Evolutionary conservation across 37 sponge, comb jelly and placozoan genomes (phyloP).

Genomic region (Lycopodina hypogea): DNA sequence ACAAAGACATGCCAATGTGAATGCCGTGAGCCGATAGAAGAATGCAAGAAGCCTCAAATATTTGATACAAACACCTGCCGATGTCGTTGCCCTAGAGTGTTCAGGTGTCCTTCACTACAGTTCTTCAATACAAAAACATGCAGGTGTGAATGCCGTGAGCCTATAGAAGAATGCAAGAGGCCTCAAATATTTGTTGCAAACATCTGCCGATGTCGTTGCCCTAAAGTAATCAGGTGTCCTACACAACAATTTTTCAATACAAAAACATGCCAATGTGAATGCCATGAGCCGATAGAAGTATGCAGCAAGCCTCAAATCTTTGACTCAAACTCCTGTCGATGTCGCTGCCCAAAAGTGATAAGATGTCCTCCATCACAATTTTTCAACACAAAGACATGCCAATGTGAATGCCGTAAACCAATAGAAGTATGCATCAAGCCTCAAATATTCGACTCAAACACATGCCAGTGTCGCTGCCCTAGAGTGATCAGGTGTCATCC

Average conservation of each 20-base stretch:
- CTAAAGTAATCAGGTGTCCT: background rate
- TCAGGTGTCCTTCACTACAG: slow-evolving; percentile 1
- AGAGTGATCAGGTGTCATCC: background rate
- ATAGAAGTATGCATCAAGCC: too few relatives aligned
- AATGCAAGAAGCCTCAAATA: background rate
- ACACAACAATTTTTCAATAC: slow-evolving; percentile 10
- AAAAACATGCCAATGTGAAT: slow-evolving; percentile 8
- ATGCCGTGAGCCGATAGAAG: background rate
- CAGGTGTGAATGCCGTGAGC: slow-evolving; percentile 29
- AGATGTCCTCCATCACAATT: too few relatives aligned
- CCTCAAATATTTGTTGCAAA: background rate
- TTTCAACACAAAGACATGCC: too few relatives aligned
- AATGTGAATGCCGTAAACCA: too few relatives aligned
- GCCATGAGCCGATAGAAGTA: too few relatives aligned
- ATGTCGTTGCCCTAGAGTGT: slow-evolving; percentile 6
- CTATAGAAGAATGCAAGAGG: background rate
- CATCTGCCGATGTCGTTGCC: slow-evolving; percentile 11
- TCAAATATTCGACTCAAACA: background rate
- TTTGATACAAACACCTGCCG: slow-evolving; percentile 13
- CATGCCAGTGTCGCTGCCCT: slow-evolving; percentile 23
- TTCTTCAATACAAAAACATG: slow-evolving; percentile 33
- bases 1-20: slow-evolving; percentile 2
- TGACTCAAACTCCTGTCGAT: background rate
- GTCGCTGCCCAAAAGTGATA: slow-evolving; percentile 27
- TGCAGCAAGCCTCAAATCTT: too few relatives aligned